These are phyloP conservation scores for Herpetotheres cachinnans DNA, from an alignment of 2,113 vertebrate genomes.

Conservation along the genomic window DNA sequence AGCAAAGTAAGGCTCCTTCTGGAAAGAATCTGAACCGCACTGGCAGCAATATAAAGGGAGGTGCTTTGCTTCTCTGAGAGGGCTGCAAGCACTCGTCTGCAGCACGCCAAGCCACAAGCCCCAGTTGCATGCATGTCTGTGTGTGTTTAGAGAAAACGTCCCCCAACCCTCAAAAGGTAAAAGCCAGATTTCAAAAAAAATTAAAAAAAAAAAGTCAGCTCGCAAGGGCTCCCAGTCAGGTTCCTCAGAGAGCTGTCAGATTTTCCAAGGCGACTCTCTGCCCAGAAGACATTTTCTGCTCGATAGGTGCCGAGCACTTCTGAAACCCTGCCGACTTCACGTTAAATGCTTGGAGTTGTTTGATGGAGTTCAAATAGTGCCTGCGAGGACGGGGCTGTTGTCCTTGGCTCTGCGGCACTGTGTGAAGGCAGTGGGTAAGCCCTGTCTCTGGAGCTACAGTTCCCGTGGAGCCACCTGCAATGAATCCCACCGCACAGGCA, in stretches of 20 bases:
- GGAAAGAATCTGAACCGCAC: background rate
- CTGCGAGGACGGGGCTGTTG: background rate
- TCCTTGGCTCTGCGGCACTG: background rate
- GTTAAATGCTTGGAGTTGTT: background rate
- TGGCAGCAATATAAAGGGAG: background rate
- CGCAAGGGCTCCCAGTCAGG: background rate
- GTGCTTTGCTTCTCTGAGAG: background rate
- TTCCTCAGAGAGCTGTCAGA: background rate
- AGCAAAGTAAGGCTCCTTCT: background rate
- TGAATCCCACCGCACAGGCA: background rate
- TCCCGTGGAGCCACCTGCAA: background rate
- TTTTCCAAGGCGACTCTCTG: background rate
- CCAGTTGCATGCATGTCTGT: accelerated
- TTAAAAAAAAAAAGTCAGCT: background rate
- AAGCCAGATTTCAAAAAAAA: background rate
- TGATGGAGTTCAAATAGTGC: background rate
- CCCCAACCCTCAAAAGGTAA: background rate
- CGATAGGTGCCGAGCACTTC: background rate
- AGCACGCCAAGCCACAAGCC: background rate
- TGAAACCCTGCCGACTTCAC: background rate
- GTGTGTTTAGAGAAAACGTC: background rate
- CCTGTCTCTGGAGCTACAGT: background rate
- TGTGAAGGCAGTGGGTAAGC: background rate
- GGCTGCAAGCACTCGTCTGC: background rate
- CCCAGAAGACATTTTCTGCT: background rate